Conservation (phyloP, 2,888 invertebrate genomes). For the Cheiracanthium punctorium region DNA sequence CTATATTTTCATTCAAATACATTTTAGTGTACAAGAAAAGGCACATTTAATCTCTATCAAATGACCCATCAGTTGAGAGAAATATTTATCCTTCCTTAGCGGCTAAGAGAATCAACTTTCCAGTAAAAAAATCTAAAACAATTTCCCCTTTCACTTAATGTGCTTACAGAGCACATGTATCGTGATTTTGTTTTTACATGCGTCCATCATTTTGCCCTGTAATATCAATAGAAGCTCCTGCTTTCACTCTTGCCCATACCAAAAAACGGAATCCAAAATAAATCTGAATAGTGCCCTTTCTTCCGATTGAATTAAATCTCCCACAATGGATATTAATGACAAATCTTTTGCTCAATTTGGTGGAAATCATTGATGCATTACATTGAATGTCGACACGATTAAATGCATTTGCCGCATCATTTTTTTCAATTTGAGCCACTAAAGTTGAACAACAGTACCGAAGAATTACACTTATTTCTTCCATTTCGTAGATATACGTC, state of each 20-base stretch:
- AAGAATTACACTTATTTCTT: conserved; percentile 5
- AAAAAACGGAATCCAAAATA: not conserved
- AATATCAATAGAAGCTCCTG: not conserved
- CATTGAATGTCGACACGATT: conserved; percentile 1
- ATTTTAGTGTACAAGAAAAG: too few species aligned
- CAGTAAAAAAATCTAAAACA: too few species aligned
- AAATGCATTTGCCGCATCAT: conserved; percentile 10
- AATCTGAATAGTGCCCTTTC: not conserved
- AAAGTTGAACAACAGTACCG: not conserved
- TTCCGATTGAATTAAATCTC: conserved; percentile 10
- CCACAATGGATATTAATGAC: conserved; percentile 6
- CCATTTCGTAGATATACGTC: not conserved
- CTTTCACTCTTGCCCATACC: not conserved
- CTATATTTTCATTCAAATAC: too few species aligned
- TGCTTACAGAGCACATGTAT: too few species aligned
- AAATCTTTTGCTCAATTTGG: conserved; percentile 15
- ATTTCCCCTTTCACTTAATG: too few species aligned
- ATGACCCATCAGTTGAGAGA: too few species aligned
- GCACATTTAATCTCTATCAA: too few species aligned
- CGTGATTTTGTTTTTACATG: too few species aligned
- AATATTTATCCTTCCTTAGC: too few species aligned
- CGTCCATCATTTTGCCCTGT: not conserved
- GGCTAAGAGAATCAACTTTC: too few species aligned
- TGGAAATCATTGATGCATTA: conserved; percentile 6
- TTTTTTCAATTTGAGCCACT: conserved; percentile 13